These are phyloP conservation scores for Cnemophilus loriae DNA, from an alignment of 2,113 vertebrate genomes.

Conservation along the genomic window DNA sequence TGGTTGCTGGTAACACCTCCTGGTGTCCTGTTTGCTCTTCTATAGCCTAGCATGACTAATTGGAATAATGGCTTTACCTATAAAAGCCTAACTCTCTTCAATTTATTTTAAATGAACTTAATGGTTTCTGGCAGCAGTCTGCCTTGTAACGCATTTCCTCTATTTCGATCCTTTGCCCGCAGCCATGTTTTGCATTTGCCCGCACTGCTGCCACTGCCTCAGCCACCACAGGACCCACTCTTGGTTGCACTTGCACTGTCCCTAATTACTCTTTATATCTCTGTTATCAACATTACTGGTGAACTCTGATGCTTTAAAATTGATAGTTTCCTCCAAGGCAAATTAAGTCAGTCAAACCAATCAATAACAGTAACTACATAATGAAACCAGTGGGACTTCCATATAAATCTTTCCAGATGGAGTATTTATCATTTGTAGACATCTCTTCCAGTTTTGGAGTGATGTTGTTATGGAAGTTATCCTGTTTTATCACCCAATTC, in stretches of 20 bases:
- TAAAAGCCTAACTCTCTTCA: neutral
- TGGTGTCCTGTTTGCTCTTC: neutral
- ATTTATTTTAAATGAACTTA: slow-evolving; percentile 27
- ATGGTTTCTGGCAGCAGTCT: slow-evolving; percentile 17
- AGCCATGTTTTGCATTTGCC: neutral
- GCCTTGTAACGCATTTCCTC: neutral
- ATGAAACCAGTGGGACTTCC: neutral
- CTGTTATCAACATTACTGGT: neutral
- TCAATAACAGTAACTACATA: neutral
- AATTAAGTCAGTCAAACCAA: slow-evolving; percentile 5
- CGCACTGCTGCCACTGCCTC: rapidly evolving
- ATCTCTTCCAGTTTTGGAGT: neutral
- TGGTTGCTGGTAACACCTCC: neutral
- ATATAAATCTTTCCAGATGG: neutral
- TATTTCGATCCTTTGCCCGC: neutral
- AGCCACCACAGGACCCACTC: neutral
- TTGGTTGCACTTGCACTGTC: neutral
- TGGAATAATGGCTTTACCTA: slow-evolving; percentile 7
- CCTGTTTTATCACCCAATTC: neutral
- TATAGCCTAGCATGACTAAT: neutral
- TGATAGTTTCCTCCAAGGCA: slow-evolving; percentile 6
- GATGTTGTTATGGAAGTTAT: neutral
- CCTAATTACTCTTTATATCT: neutral
- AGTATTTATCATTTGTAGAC: neutral
- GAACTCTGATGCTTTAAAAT: neutral